These are phyloP conservation scores for Zonitis immaculata DNA, from an alignment of 2,888 invertebrate genomes.

Conservation along the genomic window DNA sequence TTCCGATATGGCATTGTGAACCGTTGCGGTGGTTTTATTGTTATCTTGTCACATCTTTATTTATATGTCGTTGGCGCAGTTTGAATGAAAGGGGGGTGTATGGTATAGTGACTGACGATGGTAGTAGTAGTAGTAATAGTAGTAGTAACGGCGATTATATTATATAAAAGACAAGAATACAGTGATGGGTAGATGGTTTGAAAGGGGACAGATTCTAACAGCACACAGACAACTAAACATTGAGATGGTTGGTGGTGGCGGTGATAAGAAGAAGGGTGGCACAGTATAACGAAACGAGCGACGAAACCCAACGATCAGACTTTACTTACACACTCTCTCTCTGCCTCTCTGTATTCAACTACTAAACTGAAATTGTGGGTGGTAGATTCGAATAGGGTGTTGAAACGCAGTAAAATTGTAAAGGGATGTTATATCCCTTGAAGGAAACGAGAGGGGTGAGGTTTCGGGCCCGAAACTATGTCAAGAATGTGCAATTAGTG, in stretches of 20 bases:
- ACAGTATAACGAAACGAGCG: constrained; percentile 7
- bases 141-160: constrained; percentile 5
- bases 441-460: constrained; percentile 48
- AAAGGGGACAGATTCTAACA: constrained; percentile 4
- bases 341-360: neutral
- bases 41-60: constrained; percentile 35
- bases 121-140: constrained; percentile 53
- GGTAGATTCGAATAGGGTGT: constrained; percentile 31
- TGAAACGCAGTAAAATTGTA: constrained; percentile 12
- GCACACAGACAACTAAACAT: too few relatives aligned
- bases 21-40: constrained; percentile 27
- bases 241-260: neutral
- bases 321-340: constrained; percentile 1
- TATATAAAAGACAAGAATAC: neutral
- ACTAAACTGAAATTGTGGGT: constrained; percentile 34
- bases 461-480: constrained; percentile 82
- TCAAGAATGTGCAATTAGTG: constrained; percentile 97
- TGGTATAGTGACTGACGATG: constrained; percentile 25
- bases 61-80: constrained; percentile 29
- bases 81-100: constrained; percentile 22
- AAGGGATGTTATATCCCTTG: constrained; percentile 35
- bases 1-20: constrained; percentile 22
- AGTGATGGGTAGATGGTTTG: constrained; percentile 8
- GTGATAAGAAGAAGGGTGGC: neutral
- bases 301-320: constrained; percentile 17